Evolutionary conservation across 2,797 vertebrate genomes (phyloP), one percentile per base, ranked within the genome.

Genomic region (Nasua narica): DNA sequence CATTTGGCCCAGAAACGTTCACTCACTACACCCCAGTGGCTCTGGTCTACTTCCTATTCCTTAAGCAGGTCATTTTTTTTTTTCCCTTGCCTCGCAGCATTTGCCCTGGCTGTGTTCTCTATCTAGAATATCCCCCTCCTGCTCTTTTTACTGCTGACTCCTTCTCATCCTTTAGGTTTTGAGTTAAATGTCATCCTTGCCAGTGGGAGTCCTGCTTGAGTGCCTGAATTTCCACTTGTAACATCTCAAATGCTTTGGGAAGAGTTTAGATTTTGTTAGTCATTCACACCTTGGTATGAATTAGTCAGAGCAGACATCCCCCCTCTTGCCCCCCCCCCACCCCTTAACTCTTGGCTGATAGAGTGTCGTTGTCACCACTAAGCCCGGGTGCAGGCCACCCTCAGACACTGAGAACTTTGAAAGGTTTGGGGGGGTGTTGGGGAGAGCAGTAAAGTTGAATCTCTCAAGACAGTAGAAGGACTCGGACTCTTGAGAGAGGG

Each of bases 241-340:
- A 83, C 69, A 35, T 48, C 85, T 43, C 43, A 46, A 2, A 69
- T 6, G 43, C 19, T 50, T 78, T 87, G 27, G 27, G 91, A 58
- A 60, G 23, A 52, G 58, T 65, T 43, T 40, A 25, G 81, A 84
- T 46, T 78, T 56, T 96, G 87, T 87, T 52, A 96, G 88, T 65
- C 52, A 70, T 58, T 91, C 84, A 67, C 32, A 76, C 87, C 29
- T 91, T 50, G 14, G 43, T 95, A 40, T 76, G 79, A 70, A 43
- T 83, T 62, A 62, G 58, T 77, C 19, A 86, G 58, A n/a, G 12
- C 40, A 29, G 19, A 21, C 4, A n/a, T n/a, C n/a, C n/a, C n/a
- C n/a, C n/a, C n/a, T n/a, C n/a, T n/a, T 19, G 3, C 8, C 16
- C 4, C 14, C 4, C 8, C 14, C 40, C 7, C 1, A 1, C 5